Evolutionary conservation across 2,888 invertebrate genomes (phyloP).

Genomic region (Spicauda simplicius): DNA sequence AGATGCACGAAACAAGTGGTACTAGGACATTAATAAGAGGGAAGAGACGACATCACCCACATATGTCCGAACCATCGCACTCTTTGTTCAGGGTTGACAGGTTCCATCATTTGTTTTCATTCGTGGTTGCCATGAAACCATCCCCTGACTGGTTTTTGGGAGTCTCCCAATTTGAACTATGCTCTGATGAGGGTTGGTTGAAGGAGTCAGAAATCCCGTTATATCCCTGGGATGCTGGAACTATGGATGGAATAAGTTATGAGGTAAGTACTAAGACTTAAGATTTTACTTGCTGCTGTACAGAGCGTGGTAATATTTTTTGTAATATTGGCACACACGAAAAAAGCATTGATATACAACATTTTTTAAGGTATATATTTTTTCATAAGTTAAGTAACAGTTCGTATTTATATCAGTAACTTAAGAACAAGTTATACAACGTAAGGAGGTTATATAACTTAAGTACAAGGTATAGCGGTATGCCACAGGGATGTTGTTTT

Average conservation of each 20-base stretch:
- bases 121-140: constrained; percentile 70
- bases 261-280: constrained; percentile 54
- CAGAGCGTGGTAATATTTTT: too few relatives aligned
- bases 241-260: constrained; percentile 72
- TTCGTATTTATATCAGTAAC: too few relatives aligned
- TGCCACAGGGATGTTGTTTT: too few relatives aligned
- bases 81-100: constrained; percentile 72
- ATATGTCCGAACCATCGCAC: constrained; percentile 71
- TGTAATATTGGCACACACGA: too few relatives aligned
- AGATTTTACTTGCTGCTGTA: too few relatives aligned
- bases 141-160: constrained; percentile 80
- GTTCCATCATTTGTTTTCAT: constrained; percentile 71
- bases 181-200: constrained; percentile 64
- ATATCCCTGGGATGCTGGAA: constrained; percentile 77
- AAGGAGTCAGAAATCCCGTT: constrained; percentile 57
- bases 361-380: too few relatives aligned
- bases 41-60: constrained; percentile 67
- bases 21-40: constrained; percentile 74
- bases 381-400: too few relatives aligned
- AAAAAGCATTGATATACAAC: too few relatives aligned
- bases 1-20: constrained; percentile 62
- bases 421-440: too few relatives aligned
- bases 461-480: too few relatives aligned
- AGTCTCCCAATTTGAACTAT: constrained; percentile 69
- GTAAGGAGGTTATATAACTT: too few relatives aligned